Evolutionary conservation across 2,888 invertebrate genomes (phyloP), one percentile per base, ranked within the genome.

Genomic region (Bibio marci): DNA sequence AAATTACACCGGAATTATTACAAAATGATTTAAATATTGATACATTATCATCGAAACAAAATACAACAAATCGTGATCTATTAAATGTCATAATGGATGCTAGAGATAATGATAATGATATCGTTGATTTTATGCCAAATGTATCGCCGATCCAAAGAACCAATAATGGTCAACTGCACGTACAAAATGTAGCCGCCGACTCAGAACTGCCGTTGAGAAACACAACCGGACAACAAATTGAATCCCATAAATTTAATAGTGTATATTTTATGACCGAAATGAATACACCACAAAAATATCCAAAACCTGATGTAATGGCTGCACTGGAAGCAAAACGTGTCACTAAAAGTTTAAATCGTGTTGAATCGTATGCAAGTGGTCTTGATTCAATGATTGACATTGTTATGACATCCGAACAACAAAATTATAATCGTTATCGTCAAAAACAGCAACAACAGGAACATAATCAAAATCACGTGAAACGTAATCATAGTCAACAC

Each of bases 291-390:
- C 59, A 59, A 38, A 59, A 55, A 43, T 62, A 62, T 43, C 61
- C 62, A 2, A 59, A 61, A 41, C 63, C 62, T 1, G 62, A 62
- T 47, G 50, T 62, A 30, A 55, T 58, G 6, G 71, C 63, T 34
- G 62, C 73, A 22, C 63, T 73, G 36, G 71, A 73, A 52, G 70
- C 73, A 2, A 68, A 70, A 38, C 67, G 73, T 37, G 55, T 75
- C 32, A 75, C 81, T 0, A 85, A 83, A 58, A 85, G 83, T 46
- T 58, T 85, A 35, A 83, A 86, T 47, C 68, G 82, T 41, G 76
- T 85, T 31, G 81, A 82, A 52, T 73, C 71, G 53, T 8, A 44
- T 50, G 35, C 31, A 7, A 30, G 58, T 38, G 74, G 80, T 14
- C 55, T 82, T 18, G 72, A 79, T 50, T 69, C 78, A 0, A 73